Evolutionary conservation across 2,888 invertebrate genomes (phyloP), one percentile per base, ranked within the genome.

Genomic region (Rotaria socialis): DNA sequence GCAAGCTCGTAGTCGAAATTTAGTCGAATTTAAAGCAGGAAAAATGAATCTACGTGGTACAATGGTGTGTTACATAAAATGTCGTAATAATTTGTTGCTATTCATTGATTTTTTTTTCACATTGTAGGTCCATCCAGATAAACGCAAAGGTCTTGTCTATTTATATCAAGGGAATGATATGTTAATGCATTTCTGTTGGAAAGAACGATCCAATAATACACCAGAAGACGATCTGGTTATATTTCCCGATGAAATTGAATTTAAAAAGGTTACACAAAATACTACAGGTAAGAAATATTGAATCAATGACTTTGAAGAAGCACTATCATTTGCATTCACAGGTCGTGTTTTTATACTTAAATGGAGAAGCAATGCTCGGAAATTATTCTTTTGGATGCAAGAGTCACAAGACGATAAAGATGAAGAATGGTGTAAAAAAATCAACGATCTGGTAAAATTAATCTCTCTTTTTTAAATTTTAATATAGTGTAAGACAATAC

Each of bases 161-260:
- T 94, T 99, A 86, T 95, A 96, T 90, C 98, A 98, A 91, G 95
- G 96, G 86, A 97, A 97, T 89, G 99, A 99, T 92, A 95, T 96
- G 0, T 92, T 99, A 87, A 97, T 98, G 95, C 99, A 99, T 92
- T 97, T 99, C 91, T 98, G 98, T 91, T 99, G 99, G 99, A 98
- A 98, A 92, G 98, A 99, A 92, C 94, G 99, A 85, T 94, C 95
- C 84, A 94, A 94, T 84, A 96, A 96, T 86, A 94, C 94, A 88
- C 94, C 96, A 22, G 98, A 98, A 92, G 98, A 99, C 92, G 99
- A 99, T 92, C 92, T 99, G 88, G 95, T 99, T 87, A 97, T 99
- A 89, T 99, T 99, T 89, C 98, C 98, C 11, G 99, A 98, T 91
- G 99, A 99, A 91, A 96, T 96, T 90, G 98, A 98, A 92, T 99